Evolutionary conservation across 1,140 invertebrate genomes (phyloP).

Genomic region (Hermetia illucens): DNA sequence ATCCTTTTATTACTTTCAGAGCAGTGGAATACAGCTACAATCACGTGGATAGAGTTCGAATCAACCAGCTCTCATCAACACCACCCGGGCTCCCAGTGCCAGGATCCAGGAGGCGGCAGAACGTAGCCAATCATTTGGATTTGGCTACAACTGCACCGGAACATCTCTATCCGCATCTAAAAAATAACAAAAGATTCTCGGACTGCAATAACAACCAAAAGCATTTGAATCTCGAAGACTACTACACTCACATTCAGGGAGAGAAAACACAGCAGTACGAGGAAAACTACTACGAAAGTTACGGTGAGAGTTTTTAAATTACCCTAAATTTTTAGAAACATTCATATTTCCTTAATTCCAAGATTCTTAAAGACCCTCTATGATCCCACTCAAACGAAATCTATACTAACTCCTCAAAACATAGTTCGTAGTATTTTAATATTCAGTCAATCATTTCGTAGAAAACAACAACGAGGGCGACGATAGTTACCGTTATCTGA

Average conservation of each 20-base stretch:
- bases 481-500: too few relatives aligned
- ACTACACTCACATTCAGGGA: background rate
- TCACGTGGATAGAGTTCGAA: conserved; percentile 25
- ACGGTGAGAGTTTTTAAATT: too few relatives aligned
- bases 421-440: background rate
- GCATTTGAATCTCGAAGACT: too few relatives aligned
- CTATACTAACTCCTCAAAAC: too few relatives aligned
- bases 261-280: conserved; percentile 3
- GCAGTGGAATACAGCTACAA: conserved; percentile 20
- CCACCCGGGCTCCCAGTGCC: conserved; percentile 17
- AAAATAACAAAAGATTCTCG: conserved; percentile 8
- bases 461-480: too few relatives aligned
- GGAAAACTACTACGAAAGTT: background rate
- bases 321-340: too few relatives aligned
- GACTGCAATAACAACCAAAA: conserved; percentile 13
- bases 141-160: conserved; percentile 28
- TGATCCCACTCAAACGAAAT: too few relatives aligned
- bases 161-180: conserved; percentile 10
- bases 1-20: conserved; percentile 3
- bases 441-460: background rate
- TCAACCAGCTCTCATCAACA: conserved; percentile 11
- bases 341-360: too few relatives aligned
- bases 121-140: conserved; percentile 28
- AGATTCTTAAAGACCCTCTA: too few relatives aligned
- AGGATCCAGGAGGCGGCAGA: conserved; percentile 28